Evolutionary conservation across 2,888 invertebrate species (phyloP), one percentile per base, ranked within the genome.

Genomic region (Cepaea hortensis): DNA sequence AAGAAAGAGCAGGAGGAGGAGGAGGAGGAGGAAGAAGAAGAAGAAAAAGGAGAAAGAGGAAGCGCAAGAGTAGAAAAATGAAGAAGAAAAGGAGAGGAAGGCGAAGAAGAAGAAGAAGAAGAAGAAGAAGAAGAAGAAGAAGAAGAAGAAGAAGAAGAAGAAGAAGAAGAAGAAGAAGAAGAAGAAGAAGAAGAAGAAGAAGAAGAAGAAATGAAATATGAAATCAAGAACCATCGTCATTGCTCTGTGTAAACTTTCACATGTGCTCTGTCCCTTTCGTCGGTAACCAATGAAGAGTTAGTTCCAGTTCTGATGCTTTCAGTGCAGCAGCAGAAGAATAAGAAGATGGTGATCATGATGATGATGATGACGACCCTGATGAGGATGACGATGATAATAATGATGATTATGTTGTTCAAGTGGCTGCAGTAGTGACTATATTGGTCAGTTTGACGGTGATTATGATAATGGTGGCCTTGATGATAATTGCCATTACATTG

Each of bases 11-110:
- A 55, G 55, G 0, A 55, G 55, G 0, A 55, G 81, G 3, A 81
- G 68, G 18, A 81, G 81, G 18, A 81, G 81, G 18, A 65, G 81
- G 35, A 65, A 68, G 35, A 65, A 55, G 50, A 72, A 55, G 50
- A 83, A 55, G 50, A 83, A 35, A 55, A 70, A 72, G 73, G 70
- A 46, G 73, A 70, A 72, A n/a, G 70, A 72, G 73, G 70, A 83
- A 20, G 46, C 7, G 20, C 73, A 23, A 13, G 72, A n/a, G n/a
- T 35, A 46, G n/a, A 1, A 35, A 68, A 20, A 35, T 35, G 35
- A 46, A 50, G 20, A 35, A 23, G 70, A 35, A 46, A 15, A 73
- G 48, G 83, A 46, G 83, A 73, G 50, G 83, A 73, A 55, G 72
- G 23, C 70, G 48, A 73, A 83, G 50, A 83, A 4, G 55, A 18